phyloP scores from a whole-genome alignment of 2,888 invertebrate species.

The Homarus gammarus region DNA sequence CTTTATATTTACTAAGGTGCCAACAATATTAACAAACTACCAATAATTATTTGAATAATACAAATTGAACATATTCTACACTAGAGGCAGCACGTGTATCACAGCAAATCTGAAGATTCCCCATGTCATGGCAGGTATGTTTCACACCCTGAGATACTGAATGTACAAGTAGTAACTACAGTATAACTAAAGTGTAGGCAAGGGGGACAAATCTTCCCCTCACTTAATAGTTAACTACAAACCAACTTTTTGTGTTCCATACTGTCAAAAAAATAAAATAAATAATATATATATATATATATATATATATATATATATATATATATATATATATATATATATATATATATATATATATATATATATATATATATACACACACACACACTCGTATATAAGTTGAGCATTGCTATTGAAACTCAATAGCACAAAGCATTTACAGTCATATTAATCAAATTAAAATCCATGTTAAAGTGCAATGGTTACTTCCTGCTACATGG shows the following conservation, averaged over 20 bases:
- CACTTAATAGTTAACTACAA: background rate
- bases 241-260: background rate
- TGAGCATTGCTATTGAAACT: too few species aligned
- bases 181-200: background rate
- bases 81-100: constrained; percentile 15
- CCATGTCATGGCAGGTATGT: background rate
- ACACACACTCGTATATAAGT: too few species aligned
- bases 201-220: background rate
- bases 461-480: too few species aligned
- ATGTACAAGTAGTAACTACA: background rate
- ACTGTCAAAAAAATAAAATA: too few species aligned
- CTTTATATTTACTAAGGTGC: background rate
- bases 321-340: too few species aligned
- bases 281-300: too few species aligned
- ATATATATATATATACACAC: too few species aligned
- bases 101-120: background rate
- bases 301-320: too few species aligned
- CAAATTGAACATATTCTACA: background rate
- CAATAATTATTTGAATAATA: background rate
- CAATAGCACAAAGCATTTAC: too few species aligned
- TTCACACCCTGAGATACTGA: constrained; percentile 16
- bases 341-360: too few species aligned
- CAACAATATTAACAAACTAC: background rate
- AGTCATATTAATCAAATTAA: too few species aligned
- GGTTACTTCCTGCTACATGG: too few species aligned